These are phyloP conservation scores for Adelges cooleyi DNA, from an alignment of 1,140 invertebrate species.

Conservation along the genomic window DNA sequence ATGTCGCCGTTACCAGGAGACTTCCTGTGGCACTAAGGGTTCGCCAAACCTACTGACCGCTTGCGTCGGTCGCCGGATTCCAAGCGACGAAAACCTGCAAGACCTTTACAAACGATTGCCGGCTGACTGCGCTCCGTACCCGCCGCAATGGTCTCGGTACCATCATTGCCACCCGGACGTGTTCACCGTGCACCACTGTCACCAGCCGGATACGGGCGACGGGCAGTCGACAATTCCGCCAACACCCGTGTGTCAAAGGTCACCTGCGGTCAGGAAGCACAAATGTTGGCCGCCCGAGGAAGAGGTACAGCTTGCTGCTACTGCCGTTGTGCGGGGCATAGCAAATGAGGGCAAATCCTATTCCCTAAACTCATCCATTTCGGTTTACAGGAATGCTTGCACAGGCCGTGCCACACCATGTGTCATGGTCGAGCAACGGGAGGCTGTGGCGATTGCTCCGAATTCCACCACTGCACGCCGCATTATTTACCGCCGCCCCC, in stretches of 20 bases:
- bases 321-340: too few species aligned
- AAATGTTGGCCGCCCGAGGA: conserved; percentile 24
- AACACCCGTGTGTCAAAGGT: not conserved
- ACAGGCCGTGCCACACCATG: not conserved
- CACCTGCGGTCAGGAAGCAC: not conserved
- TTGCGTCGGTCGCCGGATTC: conserved; percentile 65
- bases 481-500: conserved; percentile 28
- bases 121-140: conserved; percentile 57
- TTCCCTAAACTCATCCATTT: too few species aligned
- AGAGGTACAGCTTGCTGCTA: not conserved
- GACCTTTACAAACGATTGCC: conserved; percentile 39
- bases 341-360: too few species aligned
- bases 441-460: conserved; percentile 1
- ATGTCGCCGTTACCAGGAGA: conserved; percentile 35
- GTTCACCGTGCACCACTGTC: conserved; percentile 2
- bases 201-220: not conserved
- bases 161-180: conserved; percentile 17
- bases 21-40: conserved; percentile 43
- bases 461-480: not conserved
- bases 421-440: not conserved
- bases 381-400: conserved; percentile 7
- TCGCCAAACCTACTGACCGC: conserved; percentile 67
- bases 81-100: conserved; percentile 75
- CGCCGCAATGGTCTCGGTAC: conserved; percentile 45
- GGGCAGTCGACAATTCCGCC: not conserved